Evolutionary conservation across 2,888 invertebrate species (phyloP).

Genomic region (Leptinotarsa peninsularis): DNA sequence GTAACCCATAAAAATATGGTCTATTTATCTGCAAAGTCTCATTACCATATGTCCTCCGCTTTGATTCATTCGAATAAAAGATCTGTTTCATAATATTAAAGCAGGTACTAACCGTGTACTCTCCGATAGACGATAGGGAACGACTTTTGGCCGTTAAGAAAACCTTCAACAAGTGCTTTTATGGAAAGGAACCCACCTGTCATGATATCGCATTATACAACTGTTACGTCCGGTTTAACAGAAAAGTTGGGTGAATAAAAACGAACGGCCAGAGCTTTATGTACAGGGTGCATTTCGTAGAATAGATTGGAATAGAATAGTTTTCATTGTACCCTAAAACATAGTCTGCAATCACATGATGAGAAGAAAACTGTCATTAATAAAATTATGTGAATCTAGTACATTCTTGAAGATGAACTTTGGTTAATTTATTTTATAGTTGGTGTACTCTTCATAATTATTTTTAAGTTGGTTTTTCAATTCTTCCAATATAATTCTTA

Average conservation of each 20-base stretch:
- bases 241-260: conserved; percentile 23
- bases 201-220: conserved; percentile 41
- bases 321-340: too few species aligned
- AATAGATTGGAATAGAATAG: too few species aligned
- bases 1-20: conserved; percentile 1
- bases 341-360: too few species aligned
- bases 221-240: conserved; percentile 48
- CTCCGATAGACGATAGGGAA: neutral
- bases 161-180: conserved; percentile 20
- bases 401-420: too few species aligned
- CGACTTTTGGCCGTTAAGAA: conserved; percentile 39
- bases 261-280: neutral
- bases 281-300: neutral
- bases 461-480: too few species aligned
- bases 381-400: too few species aligned
- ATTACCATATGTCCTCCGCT: conserved; percentile 8
- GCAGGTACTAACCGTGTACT: neutral
- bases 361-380: too few species aligned
- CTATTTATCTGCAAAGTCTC: neutral
- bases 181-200: conserved; percentile 47
- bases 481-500: too few species aligned
- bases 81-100: conserved; percentile 2
- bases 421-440: too few species aligned
- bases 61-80: conserved; percentile 9
- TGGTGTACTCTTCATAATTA: too few species aligned